Evolutionary conservation across 2,888 invertebrate genomes (phyloP).

Genomic region (Cremastobaeus sp.): DNA sequence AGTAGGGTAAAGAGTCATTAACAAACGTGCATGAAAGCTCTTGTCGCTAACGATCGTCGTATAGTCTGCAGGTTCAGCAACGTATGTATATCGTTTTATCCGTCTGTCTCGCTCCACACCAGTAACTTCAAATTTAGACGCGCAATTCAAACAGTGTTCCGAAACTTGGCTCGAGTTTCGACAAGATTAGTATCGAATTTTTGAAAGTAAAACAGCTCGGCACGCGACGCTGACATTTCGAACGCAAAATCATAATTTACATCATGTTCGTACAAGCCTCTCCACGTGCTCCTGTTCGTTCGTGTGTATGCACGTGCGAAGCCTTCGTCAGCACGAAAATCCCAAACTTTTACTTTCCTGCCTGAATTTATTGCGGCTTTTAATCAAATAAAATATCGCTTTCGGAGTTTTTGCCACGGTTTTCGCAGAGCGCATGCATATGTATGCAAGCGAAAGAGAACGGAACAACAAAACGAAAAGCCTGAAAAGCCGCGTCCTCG

Average conservation of each 20-base stretch:
- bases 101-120: conserved; percentile 31
- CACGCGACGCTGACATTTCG: conserved; percentile 36
- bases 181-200: conserved; percentile 52
- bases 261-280: conserved; percentile 2
- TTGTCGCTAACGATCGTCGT: conserved; percentile 63
- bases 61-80: conserved; percentile 37
- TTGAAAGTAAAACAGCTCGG: conserved; percentile 34
- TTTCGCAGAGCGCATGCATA: conserved; percentile 2
- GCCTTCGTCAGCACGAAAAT: conserved; percentile 25
- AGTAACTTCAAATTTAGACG: conserved; percentile 48
- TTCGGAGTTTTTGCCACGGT: neutral
- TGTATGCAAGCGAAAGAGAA: neutral
- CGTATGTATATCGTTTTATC: neutral
- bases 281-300: neutral
- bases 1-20: conserved; percentile 62
- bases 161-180: conserved; percentile 37
- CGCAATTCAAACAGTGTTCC: conserved; percentile 39
- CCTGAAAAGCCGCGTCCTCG: too few relatives aligned
- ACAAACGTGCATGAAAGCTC: conserved; percentile 61
- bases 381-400: conserved; percentile 47
- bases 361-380: conserved; percentile 33
- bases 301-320: neutral
- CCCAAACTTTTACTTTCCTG: conserved; percentile 38
- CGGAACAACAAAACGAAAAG: neutral
- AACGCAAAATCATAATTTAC: conserved; percentile 33